phyloP scores from a whole-genome alignment of 2,888 invertebrate genomes.

The Athetis lepigone region DNA sequence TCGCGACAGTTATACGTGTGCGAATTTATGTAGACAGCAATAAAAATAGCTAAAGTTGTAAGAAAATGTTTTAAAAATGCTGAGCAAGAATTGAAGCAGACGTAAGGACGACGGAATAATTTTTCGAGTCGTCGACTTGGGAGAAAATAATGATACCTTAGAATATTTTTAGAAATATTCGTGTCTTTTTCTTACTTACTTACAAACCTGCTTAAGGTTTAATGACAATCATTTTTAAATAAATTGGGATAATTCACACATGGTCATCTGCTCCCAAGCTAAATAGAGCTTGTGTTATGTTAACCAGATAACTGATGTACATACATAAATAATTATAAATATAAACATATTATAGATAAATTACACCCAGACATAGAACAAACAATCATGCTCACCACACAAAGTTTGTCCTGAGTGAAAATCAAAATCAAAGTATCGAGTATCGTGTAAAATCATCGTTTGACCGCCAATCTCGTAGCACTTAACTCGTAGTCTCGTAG shows the following conservation, averaged over 20 bases:
- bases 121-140: constrained; percentile 47
- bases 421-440: too few relatives aligned
- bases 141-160: constrained; percentile 28
- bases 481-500: constrained; percentile 40
- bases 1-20: constrained; percentile 52
- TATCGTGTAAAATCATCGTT: background rate
- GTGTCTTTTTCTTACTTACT: background rate
- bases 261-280: too few relatives aligned
- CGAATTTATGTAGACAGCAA: constrained; percentile 56
- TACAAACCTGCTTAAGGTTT: background rate
- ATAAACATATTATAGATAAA: too few relatives aligned
- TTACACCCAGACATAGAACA: too few relatives aligned
- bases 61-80: constrained; percentile 50
- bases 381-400: too few relatives aligned
- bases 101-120: constrained; percentile 34
- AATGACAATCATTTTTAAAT: background rate
- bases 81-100: constrained; percentile 43
- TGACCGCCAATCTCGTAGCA: constrained; percentile 14
- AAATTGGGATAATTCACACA: too few relatives aligned
- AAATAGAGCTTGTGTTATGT: too few relatives aligned
- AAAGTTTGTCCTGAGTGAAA: too few relatives aligned
- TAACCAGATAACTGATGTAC: too few relatives aligned
- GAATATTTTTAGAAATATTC: background rate
- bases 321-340: too few relatives aligned
- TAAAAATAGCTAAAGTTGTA: constrained; percentile 50